Conservation (phyloP, 2,888 invertebrate species). For the Tineola bisselliella region DNA sequence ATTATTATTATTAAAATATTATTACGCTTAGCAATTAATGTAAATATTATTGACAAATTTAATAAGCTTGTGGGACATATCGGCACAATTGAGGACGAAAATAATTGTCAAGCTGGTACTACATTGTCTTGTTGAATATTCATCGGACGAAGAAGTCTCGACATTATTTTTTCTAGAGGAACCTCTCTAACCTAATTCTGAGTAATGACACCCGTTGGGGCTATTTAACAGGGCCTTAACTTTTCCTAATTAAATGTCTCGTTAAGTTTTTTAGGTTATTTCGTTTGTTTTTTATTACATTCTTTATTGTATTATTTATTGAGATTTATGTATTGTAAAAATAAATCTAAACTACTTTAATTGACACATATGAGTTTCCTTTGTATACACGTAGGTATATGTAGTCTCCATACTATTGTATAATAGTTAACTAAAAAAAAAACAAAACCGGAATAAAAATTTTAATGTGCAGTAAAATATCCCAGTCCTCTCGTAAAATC, state of each 20-base stretch:
- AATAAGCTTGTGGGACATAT: not conserved
- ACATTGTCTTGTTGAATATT: constrained; percentile 44
- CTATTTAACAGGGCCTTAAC: constrained; percentile 22
- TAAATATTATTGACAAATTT: too few species aligned
- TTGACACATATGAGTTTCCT: too few species aligned
- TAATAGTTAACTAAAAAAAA: too few species aligned
- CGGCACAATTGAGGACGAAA: not conserved
- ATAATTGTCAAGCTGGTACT: not conserved
- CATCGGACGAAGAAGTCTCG: constrained; percentile 36
- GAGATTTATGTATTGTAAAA: too few species aligned
- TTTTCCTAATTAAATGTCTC: constrained; percentile 34
- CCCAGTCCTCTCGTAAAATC: too few species aligned
- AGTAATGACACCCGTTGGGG: constrained; percentile 42
- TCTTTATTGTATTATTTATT: not conserved
- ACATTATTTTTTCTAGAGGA: constrained; percentile 44
- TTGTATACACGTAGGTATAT: too few species aligned
- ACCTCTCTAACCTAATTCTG: constrained; percentile 45
- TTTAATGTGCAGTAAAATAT: too few species aligned
- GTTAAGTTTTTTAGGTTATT: constrained; percentile 12
- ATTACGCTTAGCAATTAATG: too few species aligned
- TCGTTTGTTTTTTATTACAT: not conserved
- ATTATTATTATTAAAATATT: too few species aligned
- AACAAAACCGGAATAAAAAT: too few species aligned
- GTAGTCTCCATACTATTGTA: too few species aligned
- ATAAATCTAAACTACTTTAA: too few species aligned